phyloP scores from a whole-genome alignment of 2,888 invertebrate genomes.

The Andrena minutula region DNA sequence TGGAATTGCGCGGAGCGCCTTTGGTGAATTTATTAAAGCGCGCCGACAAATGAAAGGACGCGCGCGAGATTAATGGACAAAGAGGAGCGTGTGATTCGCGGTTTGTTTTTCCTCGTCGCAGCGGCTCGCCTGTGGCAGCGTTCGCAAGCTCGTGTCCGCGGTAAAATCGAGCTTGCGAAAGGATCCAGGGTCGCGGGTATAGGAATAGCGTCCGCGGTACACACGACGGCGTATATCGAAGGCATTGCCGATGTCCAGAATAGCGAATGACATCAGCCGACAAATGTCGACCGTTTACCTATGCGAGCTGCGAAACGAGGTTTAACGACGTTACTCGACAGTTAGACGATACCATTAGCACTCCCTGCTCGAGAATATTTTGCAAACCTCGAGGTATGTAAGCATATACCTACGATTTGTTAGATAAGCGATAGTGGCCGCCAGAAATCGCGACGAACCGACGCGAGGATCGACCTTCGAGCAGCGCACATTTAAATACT shows the following conservation, averaged over 20 bases:
- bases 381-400: background rate
- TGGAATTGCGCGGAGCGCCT: slow-evolving; percentile 27
- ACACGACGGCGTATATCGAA: slow-evolving; percentile 59
- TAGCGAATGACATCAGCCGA: slow-evolving; percentile 77
- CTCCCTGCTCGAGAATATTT: background rate
- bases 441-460: background rate
- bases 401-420: background rate
- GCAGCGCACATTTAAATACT: slow-evolving; percentile 11
- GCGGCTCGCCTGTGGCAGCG: background rate
- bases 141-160: slow-evolving; percentile 15
- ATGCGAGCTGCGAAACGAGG: slow-evolving; percentile 13
- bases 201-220: slow-evolving; percentile 67
- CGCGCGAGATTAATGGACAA: slow-evolving; percentile 38
- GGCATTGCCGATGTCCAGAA: slow-evolving; percentile 69
- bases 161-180: slow-evolving; percentile 49
- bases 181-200: slow-evolving; percentile 71
- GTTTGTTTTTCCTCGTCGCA: slow-evolving; percentile 28
- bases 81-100: slow-evolving; percentile 20
- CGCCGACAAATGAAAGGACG: slow-evolving; percentile 46
- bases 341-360: slow-evolving; percentile 29
- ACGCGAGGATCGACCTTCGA: background rate
- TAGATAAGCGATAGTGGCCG: slow-evolving; percentile 1
- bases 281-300: slow-evolving; percentile 43
- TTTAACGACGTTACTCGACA: background rate
- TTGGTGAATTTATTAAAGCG: slow-evolving; percentile 36